Conservation (phyloP, 2,113 vertebrate species). For the Castor canadensis region DNA sequence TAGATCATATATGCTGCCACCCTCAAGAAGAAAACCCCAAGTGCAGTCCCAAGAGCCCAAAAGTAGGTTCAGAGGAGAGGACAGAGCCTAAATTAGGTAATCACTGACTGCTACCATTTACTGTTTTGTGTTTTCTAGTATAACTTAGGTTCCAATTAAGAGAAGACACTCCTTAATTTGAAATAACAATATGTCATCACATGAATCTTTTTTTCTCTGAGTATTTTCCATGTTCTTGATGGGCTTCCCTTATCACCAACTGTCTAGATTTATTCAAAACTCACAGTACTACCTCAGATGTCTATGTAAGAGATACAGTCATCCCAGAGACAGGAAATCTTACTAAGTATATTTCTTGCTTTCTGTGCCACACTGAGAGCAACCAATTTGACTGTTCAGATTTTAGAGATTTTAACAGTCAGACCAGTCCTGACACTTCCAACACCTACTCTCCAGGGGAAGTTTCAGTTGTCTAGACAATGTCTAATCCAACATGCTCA, state of each 20-base stretch:
- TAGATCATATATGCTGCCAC: not conserved
- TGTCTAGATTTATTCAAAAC: not conserved
- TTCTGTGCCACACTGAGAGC: not conserved
- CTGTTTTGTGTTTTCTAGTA: not conserved
- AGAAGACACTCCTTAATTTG: not conserved
- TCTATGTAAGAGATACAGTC: not conserved
- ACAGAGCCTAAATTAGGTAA: not conserved
- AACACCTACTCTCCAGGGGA: not conserved
- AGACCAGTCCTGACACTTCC: not conserved
- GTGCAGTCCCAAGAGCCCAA: too few relatives aligned
- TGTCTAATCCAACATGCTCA: not conserved
- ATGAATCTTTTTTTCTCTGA: not conserved
- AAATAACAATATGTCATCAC: not conserved
- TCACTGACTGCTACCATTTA: not conserved
- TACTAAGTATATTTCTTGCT: not conserved
- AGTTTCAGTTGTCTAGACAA: not conserved
- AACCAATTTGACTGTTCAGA: not conserved
- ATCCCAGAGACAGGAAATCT: not conserved
- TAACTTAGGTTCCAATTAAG: not conserved
- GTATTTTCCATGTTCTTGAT: not conserved
- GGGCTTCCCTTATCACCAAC: not conserved
- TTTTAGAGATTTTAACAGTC: not conserved
- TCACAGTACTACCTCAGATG: not conserved
- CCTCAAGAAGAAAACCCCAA: not conserved
- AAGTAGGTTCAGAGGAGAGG: not conserved